These are phyloP conservation scores for Allolobophora icterica DNA, from an alignment of 2,888 invertebrate species.

Conservation along the genomic window DNA sequence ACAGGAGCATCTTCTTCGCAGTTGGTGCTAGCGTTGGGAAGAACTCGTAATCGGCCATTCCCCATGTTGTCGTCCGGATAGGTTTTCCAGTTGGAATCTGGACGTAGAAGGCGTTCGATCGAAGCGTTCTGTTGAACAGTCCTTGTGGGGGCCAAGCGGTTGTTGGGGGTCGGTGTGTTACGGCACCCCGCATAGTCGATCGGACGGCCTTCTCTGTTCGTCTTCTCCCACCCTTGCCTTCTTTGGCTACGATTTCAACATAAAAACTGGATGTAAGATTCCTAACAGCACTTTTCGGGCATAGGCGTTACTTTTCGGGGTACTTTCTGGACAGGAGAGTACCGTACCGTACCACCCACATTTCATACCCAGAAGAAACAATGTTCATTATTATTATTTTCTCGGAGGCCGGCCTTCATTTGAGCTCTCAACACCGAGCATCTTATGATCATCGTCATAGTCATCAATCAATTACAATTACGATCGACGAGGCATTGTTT, in stretches of 20 bases:
- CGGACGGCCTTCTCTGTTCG: neutral
- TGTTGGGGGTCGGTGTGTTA: neutral
- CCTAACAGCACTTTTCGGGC: neutral
- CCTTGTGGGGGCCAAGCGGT: neutral
- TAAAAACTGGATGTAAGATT: neutral
- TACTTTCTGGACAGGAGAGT: no score
- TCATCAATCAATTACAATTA: no score
- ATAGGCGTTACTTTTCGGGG: no score
- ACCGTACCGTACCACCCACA: no score
- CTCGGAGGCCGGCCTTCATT: no score
- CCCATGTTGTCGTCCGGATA: neutral
- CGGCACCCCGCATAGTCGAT: neutral
- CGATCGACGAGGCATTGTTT: no score
- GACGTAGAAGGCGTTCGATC: neutral
- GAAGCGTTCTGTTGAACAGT: neutral
- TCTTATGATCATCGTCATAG: no score
- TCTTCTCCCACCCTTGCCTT: neutral
- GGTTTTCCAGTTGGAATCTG: conserved; percentile 34
- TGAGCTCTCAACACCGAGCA: no score
- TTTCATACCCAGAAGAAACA: neutral
- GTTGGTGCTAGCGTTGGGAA: conserved; percentile 19
- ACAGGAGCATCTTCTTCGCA: conserved; percentile 38
- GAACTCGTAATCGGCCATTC: neutral
- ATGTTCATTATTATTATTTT: no score
- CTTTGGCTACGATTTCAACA: neutral